Conservation (phyloP, 35 echinoderm and acorn worm genomes). For the Heliocidaris tuberculata region DNA sequence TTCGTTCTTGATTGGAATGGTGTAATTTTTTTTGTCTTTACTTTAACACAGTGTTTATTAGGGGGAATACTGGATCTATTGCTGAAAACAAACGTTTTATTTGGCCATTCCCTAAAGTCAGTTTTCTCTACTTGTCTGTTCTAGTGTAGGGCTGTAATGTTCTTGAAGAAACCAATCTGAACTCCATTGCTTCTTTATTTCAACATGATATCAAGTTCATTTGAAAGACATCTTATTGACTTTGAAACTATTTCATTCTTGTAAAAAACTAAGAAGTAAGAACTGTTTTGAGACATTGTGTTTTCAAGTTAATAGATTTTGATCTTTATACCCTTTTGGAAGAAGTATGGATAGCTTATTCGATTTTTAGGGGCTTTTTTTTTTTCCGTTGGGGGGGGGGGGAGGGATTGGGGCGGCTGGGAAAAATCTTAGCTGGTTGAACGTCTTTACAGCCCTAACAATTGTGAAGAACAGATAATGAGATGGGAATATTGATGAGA, state of each 20-base stretch:
- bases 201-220: neutral
- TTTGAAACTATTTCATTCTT: too few relatives aligned
- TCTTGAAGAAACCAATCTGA: neutral
- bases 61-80: neutral
- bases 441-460: too few relatives aligned
- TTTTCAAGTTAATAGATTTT: too few relatives aligned
- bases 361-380: too few relatives aligned
- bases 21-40: neutral
- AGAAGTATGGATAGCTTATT: too few relatives aligned
- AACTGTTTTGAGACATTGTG: too few relatives aligned
- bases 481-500: neutral
- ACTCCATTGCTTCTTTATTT: neutral
- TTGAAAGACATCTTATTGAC: neutral
- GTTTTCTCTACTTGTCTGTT: neutral
- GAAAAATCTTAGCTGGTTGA: neutral
- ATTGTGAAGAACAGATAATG: neutral
- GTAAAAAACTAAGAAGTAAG: neutral
- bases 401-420: neutral
- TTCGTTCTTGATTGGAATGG: neutral
- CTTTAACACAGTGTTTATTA: neutral
- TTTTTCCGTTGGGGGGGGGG: too few relatives aligned
- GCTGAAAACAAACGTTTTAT: neutral
- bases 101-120: neutral
- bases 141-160: neutral
- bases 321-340: too few relatives aligned